These are phyloP conservation scores for Dasysyrphus albostriatus DNA, from an alignment of 2,888 invertebrate species.

Conservation along the genomic window DNA sequence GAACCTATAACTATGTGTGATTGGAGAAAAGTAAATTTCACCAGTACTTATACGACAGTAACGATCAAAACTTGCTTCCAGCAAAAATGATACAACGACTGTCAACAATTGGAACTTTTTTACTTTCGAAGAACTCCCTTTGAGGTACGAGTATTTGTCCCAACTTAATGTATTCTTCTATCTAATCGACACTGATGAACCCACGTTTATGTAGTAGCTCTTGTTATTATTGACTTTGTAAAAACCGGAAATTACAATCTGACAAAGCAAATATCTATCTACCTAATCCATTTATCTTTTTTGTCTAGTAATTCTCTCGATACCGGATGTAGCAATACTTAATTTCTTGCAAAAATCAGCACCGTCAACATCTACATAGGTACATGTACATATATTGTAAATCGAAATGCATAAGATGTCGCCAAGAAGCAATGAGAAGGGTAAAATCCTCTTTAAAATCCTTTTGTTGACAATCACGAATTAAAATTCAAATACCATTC, in stretches of 20 bases:
- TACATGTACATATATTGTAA: no score
- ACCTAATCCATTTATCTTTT: constrained; percentile 1
- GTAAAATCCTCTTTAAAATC: constrained; percentile 4
- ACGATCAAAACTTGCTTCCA: no score
- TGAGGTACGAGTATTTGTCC: no score
- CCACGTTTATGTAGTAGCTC: accelerated
- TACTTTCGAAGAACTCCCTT: no score
- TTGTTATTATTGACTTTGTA: background rate
- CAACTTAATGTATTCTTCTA: no score
- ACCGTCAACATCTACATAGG: no score
- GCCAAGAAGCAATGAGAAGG: background rate
- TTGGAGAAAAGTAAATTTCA: no score
- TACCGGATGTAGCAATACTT: constrained; percentile 40
- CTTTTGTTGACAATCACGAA: constrained; percentile 35
- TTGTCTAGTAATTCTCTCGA: background rate
- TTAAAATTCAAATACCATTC: constrained; percentile 64
- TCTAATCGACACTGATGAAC: no score
- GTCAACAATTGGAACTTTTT: no score
- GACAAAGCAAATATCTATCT: constrained; percentile 41
- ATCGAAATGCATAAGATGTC: constrained; percentile 40
- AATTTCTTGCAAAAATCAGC: constrained; percentile 15
- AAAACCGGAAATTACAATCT: constrained; percentile 57
- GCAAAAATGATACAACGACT: no score
- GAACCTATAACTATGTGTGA: no score
- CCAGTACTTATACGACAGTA: no score